Evolutionary conservation across 2,888 invertebrate species (phyloP).

Genomic region (Beris morrisii): DNA sequence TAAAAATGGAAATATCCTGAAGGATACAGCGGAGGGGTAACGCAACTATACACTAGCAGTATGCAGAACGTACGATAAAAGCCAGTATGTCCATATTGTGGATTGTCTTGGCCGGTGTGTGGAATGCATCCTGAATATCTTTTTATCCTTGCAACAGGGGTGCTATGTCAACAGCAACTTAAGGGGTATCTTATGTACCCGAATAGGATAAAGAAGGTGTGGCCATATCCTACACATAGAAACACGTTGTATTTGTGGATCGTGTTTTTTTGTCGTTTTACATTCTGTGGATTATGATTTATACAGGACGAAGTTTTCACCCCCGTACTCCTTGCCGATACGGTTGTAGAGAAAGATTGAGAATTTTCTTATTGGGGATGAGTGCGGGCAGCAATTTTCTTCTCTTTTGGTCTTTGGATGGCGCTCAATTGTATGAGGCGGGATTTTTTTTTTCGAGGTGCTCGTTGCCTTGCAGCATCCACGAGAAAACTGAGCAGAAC

Average conservation of each 20-base stretch:
- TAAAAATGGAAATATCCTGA: conserved; percentile 13
- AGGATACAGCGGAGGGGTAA: conserved; percentile 1
- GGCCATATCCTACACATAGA: conserved; percentile 29
- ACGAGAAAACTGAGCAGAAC: neutral
- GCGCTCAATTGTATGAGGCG: too few relatives aligned
- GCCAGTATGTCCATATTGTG: neutral
- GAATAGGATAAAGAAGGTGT: conserved; percentile 34
- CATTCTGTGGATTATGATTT: conserved; percentile 37
- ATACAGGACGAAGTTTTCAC: conserved; percentile 6
- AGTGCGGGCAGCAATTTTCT: neutral
- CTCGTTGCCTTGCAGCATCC: too few relatives aligned
- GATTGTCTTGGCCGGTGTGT: conserved; percentile 20
- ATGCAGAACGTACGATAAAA: neutral
- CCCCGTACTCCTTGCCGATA: neutral
- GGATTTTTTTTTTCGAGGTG: too few relatives aligned
- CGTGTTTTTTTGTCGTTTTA: conserved; percentile 25
- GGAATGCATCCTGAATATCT: conserved; percentile 21
- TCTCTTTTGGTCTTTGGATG: too few relatives aligned
- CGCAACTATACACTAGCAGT: neutral
- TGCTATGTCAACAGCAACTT: conserved; percentile 1
- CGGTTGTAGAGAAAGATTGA: neutral
- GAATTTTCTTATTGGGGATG: neutral
- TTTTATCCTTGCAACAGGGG: conserved; percentile 11
- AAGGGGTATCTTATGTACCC: conserved; percentile 13
- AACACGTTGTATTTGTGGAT: conserved; percentile 33